phyloP scores from a whole-genome alignment of 2,113 vertebrate species.

The Dendropsophus ebraccatus region DNA sequence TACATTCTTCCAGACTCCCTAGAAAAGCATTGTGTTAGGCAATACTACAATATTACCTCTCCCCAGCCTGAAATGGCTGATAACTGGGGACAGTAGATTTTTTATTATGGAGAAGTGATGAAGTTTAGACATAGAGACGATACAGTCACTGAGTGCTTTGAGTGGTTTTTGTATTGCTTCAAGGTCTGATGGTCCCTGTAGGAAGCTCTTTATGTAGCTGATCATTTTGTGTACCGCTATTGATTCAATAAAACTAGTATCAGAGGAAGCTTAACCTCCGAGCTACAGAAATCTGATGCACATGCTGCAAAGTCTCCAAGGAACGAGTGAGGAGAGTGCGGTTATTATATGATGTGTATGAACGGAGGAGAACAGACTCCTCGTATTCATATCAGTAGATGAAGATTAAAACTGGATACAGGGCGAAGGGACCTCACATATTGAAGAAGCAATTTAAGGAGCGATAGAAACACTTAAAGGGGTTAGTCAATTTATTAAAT shows the following conservation, averaged over 20 bases:
- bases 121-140: not conserved
- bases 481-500: too few species aligned
- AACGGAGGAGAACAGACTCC: not conserved
- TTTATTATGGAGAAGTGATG: not conserved
- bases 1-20: too few species aligned
- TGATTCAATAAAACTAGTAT: conserved; percentile 26
- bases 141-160: not conserved
- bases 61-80: conserved; percentile 12
- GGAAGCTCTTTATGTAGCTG: not conserved
- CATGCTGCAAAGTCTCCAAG: not conserved
- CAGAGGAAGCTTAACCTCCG: not conserved
- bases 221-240: not conserved
- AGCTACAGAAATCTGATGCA: not conserved
- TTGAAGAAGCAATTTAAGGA: too few species aligned
- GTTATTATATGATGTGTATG: not conserved
- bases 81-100: not conserved
- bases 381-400: not conserved
- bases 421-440: too few species aligned
- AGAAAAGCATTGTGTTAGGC: too few species aligned
- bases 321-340: not conserved
- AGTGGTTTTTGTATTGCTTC: not conserved
- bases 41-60: too few species aligned
- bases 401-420: not conserved
- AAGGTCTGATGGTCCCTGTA: not conserved
- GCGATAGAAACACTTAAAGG: too few species aligned